Conservation (phyloP, 2,113 vertebrate species). For the Ictidomys tridecemlineatus region DNA sequence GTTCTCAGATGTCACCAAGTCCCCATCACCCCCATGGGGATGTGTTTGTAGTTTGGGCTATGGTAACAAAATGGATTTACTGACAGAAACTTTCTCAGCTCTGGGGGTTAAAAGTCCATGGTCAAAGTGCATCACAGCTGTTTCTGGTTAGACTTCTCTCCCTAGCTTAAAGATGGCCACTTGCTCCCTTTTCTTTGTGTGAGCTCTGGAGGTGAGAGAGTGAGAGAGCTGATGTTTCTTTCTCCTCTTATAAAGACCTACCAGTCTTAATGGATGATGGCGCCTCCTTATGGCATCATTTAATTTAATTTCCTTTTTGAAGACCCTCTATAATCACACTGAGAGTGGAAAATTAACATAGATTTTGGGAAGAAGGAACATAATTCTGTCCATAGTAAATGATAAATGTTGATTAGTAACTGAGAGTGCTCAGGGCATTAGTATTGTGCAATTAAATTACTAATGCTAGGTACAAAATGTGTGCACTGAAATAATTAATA, state of each 20-base stretch:
- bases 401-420: not conserved
- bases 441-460: too few species aligned
- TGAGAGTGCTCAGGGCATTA: too few species aligned
- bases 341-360: not conserved
- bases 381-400: not conserved
- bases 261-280: not conserved
- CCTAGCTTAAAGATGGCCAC: not conserved
- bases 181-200: not conserved
- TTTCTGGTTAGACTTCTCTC: not conserved
- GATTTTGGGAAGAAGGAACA: not conserved
- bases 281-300: not conserved
- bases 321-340: not conserved
- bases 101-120: not conserved
- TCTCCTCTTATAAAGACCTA: not conserved
- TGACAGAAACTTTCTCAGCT: not conserved
- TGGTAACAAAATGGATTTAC: not conserved
- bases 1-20: not conserved
- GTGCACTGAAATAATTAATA: too few species aligned
- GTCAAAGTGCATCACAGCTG: not conserved
- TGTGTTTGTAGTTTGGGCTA: not conserved
- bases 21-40: not conserved
- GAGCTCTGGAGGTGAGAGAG: not conserved
- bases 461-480: too few species aligned
- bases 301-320: not conserved
- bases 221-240: not conserved